A percentile compares a stretch with the other conserved stretches of the same genome.
Conservation (phyloP, 2,888 invertebrate species). For the Polydrusus pterygomalis region DNA sequence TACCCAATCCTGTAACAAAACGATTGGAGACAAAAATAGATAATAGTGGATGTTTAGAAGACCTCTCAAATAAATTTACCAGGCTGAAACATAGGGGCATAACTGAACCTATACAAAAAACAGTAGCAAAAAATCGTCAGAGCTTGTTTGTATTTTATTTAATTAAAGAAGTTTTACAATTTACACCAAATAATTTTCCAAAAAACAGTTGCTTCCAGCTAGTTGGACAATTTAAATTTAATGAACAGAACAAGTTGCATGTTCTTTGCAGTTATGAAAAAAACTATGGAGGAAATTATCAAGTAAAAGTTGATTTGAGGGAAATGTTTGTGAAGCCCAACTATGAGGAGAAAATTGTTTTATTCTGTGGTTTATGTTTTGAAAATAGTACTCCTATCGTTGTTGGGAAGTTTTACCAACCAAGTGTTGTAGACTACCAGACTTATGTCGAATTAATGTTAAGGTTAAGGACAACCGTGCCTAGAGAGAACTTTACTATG, state of each 20-base stretch:
- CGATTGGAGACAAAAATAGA: background rate
- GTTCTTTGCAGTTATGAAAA: constrained; percentile 18
- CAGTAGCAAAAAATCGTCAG: constrained; percentile 24
- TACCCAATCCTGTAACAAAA: background rate
- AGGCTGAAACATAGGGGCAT: background rate
- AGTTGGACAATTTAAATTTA: constrained; percentile 14
- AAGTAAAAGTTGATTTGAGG: constrained; percentile 24
- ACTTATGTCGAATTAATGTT: constrained; percentile 30
- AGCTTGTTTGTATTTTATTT: constrained; percentile 35
- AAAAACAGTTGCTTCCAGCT: constrained; percentile 32
- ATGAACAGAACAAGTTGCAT: background rate
- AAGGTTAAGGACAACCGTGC: constrained; percentile 22
- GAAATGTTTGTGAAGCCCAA: background rate
- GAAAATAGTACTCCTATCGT: constrained; percentile 21
- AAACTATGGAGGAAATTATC: background rate
- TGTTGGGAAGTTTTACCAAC: constrained; percentile 28
- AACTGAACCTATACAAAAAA: constrained; percentile 19
- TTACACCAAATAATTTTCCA: constrained; percentile 37
- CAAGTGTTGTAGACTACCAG: constrained; percentile 7
- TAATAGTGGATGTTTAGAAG: too few species aligned
- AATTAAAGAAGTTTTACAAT: constrained; percentile 27
- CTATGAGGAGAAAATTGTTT: background rate
- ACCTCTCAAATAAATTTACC: background rate
- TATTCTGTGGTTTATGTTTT: constrained; percentile 30
- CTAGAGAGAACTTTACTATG: constrained; percentile 32